Conservation (phyloP, 2,888 invertebrate species). For the Diaprepes abbreviatus region DNA sequence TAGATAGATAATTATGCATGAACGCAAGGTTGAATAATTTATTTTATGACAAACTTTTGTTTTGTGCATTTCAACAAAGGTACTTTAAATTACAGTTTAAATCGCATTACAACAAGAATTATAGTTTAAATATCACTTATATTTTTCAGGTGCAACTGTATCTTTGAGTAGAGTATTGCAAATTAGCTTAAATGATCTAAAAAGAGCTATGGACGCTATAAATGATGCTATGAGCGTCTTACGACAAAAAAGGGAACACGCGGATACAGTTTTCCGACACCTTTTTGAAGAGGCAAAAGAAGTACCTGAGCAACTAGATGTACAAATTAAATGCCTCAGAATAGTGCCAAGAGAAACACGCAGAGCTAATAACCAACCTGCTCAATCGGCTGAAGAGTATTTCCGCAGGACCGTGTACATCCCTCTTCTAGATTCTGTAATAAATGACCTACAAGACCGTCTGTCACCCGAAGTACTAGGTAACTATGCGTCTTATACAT, state of each 20-base stretch:
- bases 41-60: too few relatives aligned
- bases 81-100: too few relatives aligned
- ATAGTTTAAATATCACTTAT: too few relatives aligned
- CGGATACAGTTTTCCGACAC: not conserved
- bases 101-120: too few relatives aligned
- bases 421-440: not conserved
- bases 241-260: not conserved
- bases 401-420: constrained; percentile 5
- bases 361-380: not conserved
- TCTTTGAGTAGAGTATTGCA: not conserved
- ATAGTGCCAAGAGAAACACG: not conserved
- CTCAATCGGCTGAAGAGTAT: not conserved
- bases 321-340: not conserved
- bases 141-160: not conserved
- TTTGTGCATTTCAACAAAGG: too few relatives aligned
- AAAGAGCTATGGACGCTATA: not conserved
- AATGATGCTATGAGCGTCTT: not conserved
- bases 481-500: too few relatives aligned
- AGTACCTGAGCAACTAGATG: not conserved
- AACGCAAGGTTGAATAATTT: too few relatives aligned
- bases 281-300: not conserved
- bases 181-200: not conserved
- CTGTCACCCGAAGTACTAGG: not conserved
- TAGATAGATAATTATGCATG: too few relatives aligned
- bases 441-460: not conserved